Conservation (phyloP, 1,140 invertebrate species). For the Ceratina australensis region DNA sequence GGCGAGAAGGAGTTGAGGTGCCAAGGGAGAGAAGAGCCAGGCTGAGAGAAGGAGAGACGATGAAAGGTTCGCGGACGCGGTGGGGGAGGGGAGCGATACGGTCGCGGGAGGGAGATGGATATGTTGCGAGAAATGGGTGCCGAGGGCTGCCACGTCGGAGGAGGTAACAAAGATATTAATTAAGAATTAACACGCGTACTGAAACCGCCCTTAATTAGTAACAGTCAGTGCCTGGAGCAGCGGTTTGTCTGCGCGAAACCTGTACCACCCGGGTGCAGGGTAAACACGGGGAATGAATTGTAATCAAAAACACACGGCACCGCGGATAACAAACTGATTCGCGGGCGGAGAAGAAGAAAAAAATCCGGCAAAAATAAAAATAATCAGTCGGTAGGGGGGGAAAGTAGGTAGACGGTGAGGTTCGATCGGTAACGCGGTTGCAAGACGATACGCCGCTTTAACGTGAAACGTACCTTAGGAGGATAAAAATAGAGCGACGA, state of each 20-base stretch:
- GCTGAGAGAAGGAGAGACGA: slow-evolving; percentile 9
- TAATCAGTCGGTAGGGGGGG: background rate
- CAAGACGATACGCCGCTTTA: slow-evolving; percentile 20
- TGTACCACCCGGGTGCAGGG: slow-evolving; percentile 30
- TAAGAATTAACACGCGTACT: slow-evolving; percentile 73
- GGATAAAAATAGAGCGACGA: slow-evolving; percentile 36
- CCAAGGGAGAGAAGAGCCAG: slow-evolving; percentile 1
- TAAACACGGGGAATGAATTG: slow-evolving; percentile 52
- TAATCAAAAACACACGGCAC: slow-evolving; percentile 31
- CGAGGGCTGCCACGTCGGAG: slow-evolving; percentile 55
- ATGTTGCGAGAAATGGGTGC: slow-evolving; percentile 34
- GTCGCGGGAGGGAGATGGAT: background rate
- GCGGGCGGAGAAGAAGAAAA: slow-evolving; percentile 8
- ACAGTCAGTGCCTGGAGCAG: slow-evolving; percentile 67
- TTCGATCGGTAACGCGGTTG: slow-evolving; percentile 23
- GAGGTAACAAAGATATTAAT: slow-evolving; percentile 74
- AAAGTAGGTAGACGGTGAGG: background rate
- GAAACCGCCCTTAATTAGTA: slow-evolving; percentile 73
- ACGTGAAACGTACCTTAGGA: slow-evolving; percentile 19
- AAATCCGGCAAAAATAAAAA: no score
- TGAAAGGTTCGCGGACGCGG: slow-evolving; percentile 6
- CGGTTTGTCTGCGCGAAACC: slow-evolving; percentile 49
- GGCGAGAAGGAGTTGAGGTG: slow-evolving; percentile 9
- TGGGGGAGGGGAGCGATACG: slow-evolving; percentile 3
- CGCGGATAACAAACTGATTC: slow-evolving; percentile 19